These are phyloP conservation scores for Mesoligia furuncula DNA, from an alignment of 2,888 invertebrate species.

Conservation along the genomic window DNA sequence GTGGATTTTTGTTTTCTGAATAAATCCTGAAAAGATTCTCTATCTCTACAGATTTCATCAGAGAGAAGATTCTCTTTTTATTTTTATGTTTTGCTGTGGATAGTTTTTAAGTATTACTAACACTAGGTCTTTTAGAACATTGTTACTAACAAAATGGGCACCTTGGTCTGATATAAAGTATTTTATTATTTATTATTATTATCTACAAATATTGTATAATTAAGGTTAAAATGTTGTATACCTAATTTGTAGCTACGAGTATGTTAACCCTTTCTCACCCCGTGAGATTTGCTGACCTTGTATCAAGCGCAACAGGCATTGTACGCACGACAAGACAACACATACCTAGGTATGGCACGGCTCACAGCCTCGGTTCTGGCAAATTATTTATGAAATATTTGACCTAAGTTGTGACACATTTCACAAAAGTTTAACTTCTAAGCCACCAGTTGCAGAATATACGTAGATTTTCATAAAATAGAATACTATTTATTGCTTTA, in stretches of 20 bases:
- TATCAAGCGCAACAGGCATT: constrained; percentile 35
- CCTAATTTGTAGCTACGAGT: constrained; percentile 1
- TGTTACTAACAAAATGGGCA: no score
- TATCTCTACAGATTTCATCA: no score
- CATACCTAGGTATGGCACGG: neutral
- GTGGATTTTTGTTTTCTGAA: neutral
- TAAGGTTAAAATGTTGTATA: neutral
- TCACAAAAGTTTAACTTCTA: neutral
- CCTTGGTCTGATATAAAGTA: no score
- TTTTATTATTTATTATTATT: no score
- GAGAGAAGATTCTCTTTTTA: no score
- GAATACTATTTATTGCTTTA: neutral
- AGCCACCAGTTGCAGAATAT: neutral
- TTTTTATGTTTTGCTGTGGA: no score
- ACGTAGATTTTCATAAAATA: neutral
- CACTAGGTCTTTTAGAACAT: no score
- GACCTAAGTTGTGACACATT: neutral
- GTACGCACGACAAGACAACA: neutral
- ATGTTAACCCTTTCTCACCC: constrained; percentile 6
- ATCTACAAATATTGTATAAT: neutral
- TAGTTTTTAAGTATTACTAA: no score
- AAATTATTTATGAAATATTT: neutral
- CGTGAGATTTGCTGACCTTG: constrained; percentile 19
- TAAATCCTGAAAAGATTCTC: neutral
- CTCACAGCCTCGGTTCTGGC: neutral